Conservation (phyloP, 2,113 vertebrate species). For the Hippocampus barbouri region DNA sequence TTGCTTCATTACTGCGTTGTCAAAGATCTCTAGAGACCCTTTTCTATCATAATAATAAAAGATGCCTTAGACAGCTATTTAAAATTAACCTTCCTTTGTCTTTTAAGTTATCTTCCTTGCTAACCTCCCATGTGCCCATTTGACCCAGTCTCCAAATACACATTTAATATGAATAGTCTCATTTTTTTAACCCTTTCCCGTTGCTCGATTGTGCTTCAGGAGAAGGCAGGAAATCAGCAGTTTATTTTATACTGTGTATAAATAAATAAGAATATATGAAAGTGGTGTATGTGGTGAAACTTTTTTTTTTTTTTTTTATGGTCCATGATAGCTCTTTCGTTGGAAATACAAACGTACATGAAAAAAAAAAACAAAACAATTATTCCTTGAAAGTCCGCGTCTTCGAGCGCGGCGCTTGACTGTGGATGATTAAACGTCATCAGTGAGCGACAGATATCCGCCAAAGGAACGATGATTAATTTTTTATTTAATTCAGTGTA, state of each 20-base stretch:
- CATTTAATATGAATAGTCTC: constrained; percentile 18
- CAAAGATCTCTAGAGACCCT: constrained; percentile 63
- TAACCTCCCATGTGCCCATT: constrained; percentile 66
- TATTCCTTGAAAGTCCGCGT: background rate
- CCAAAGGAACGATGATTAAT: background rate
- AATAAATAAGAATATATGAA: constrained; percentile 45
- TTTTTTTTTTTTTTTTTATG: background rate
- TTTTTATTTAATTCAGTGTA: background rate
- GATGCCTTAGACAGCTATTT: constrained; percentile 77
- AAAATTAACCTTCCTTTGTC: constrained; percentile 36
- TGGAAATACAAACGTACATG: background rate
- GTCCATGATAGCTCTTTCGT: background rate
- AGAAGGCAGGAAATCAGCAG: constrained; percentile 47
- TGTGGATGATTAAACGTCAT: background rate
- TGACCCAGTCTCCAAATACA: constrained; percentile 56
- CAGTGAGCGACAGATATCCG: background rate
- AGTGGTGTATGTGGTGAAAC: background rate
- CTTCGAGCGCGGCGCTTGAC: background rate
- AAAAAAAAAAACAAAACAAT: background rate
- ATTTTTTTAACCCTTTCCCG: background rate
- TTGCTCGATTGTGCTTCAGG: constrained; percentile 29
- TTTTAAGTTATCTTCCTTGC: constrained; percentile 64
- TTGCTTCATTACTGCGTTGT: constrained; percentile 71
- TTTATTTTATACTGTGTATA: constrained; percentile 51
- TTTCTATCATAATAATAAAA: constrained; percentile 67